A percentile compares a stretch with the other conserved stretches of the same genome.
Conservation (phyloP, 2,797 vertebrate species). For the Craterocephalus amniculus region DNA sequence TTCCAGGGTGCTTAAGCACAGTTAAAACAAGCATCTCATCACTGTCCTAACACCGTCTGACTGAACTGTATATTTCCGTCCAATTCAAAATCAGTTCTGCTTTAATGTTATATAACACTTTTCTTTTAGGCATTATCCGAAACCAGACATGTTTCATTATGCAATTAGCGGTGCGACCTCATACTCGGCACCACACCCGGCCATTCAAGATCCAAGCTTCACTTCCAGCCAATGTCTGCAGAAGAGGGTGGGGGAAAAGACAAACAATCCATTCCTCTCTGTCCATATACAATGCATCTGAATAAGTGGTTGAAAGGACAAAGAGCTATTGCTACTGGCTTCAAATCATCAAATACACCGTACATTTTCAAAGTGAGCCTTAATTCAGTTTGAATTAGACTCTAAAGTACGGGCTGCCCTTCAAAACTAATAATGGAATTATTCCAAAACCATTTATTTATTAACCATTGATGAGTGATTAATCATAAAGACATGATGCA, state of each 20-base stretch:
- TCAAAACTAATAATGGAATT: constrained; percentile 9
- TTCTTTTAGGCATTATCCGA: constrained; percentile 65
- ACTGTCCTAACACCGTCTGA: background rate
- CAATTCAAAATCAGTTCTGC: constrained; percentile 27
- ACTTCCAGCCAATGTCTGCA: constrained; percentile 64
- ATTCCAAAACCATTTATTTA: constrained; percentile 1
- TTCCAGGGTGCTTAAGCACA: background rate
- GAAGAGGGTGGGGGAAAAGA: constrained; percentile 71
- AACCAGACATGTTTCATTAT: constrained; percentile 66
- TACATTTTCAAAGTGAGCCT: constrained; percentile 1
- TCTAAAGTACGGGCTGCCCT: background rate
- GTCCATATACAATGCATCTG: constrained; percentile 53
- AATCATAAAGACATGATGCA: background rate
- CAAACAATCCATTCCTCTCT: constrained; percentile 68
- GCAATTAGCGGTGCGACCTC: constrained; percentile 71
- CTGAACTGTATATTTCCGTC: constrained; percentile 1
- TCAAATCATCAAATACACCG: constrained; percentile 24
- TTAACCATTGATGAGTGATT: background rate
- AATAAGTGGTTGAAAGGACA: constrained; percentile 47
- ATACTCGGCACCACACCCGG: constrained; percentile 53
- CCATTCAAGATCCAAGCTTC: constrained; percentile 56
- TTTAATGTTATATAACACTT: constrained; percentile 51
- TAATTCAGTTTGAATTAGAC: background rate
- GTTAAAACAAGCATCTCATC: constrained; percentile 15
- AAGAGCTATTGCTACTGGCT: constrained; percentile 30